Evolutionary conservation across 2,888 invertebrate species (phyloP).

Genomic region (Philonicus albiceps): DNA sequence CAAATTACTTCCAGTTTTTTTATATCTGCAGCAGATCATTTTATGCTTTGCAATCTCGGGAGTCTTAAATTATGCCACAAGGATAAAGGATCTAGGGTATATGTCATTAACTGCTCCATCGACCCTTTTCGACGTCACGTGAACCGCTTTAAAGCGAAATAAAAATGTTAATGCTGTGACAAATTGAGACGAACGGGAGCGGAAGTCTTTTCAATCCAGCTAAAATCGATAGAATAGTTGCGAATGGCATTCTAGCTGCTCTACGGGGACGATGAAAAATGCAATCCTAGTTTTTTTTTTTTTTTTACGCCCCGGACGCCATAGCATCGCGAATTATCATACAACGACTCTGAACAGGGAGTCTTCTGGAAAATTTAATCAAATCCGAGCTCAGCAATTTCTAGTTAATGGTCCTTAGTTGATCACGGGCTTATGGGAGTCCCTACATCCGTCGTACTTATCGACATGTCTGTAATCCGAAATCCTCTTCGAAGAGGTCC

Average conservation of each 20-base stretch:
- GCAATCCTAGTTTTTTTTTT: not conserved
- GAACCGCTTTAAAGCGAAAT: not conserved
- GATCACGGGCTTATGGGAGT: not conserved
- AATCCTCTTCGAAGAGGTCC: not conserved
- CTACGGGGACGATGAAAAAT: not conserved
- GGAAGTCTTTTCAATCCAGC: not conserved
- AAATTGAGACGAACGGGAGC: not conserved
- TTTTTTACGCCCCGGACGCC: not conserved
- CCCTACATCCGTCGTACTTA: not conserved
- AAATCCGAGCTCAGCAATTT: not conserved
- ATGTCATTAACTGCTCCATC: not conserved
- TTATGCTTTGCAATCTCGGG: not conserved
- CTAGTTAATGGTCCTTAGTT: not conserved
- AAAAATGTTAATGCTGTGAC: not conserved
- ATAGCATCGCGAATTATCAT: not conserved
- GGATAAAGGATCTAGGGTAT: not conserved
- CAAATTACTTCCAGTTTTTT: not conserved
- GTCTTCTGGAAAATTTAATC: not conserved
- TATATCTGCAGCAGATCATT: not conserved
- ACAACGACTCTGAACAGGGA: not conserved
- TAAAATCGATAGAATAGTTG: not conserved
- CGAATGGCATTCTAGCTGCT: not conserved
- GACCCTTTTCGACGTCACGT: not conserved
- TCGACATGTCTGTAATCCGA: not conserved
- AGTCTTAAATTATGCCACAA: not conserved